Evolutionary conservation across 2,888 invertebrate genomes (phyloP).

Genomic region (Yponomeuta sedellus): DNA sequence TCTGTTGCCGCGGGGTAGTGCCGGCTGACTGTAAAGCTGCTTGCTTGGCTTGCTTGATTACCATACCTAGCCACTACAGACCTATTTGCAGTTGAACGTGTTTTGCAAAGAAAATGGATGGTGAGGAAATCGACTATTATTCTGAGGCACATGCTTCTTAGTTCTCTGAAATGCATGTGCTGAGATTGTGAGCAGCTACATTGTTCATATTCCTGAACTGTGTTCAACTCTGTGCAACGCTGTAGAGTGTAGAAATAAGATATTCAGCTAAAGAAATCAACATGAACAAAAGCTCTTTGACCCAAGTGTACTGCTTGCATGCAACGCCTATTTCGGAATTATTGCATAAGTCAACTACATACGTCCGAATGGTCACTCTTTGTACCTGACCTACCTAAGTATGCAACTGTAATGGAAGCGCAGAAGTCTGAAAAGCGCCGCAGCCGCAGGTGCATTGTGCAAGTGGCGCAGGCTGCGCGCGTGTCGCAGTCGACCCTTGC

Average conservation of each 20-base stretch:
- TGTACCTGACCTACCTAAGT: background rate
- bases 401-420: background rate
- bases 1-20: no score
- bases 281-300: no score
- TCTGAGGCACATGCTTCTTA: no score
- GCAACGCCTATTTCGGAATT: no score
- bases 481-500: constrained; percentile 10
- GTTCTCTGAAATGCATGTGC: no score
- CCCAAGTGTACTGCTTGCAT: no score
- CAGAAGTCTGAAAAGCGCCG: background rate
- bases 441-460: constrained; percentile 3
- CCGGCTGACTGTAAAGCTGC: no score
- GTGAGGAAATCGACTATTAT: background rate
- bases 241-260: no score
- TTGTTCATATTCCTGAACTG: no score
- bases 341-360: background rate
- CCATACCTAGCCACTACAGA: background rate
- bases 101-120: background rate
- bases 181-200: no score
- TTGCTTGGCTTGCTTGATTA: background rate
- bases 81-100: background rate
- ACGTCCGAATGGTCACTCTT: background rate
- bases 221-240: background rate
- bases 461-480: background rate
- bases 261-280: no score